Evolutionary conservation across 2,797 vertebrate genomes (phyloP), one percentile per base, ranked within the genome.

Genomic region (Pagetopsis macropterus): DNA sequence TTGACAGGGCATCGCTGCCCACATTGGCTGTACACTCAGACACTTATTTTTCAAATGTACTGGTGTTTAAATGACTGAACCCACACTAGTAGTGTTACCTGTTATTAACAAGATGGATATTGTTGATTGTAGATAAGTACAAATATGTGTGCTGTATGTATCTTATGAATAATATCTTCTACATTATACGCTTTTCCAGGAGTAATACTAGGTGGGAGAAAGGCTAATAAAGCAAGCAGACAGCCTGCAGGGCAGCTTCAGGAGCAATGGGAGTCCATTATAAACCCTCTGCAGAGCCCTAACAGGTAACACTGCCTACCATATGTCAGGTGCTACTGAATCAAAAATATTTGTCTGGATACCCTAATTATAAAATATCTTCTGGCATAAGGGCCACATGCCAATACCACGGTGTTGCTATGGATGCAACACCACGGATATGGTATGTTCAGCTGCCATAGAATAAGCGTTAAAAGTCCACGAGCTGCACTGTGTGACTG

Each of bases 321-420:
- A 86, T 81, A 80, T 91, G 86, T 89, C 88, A 90, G 73, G 60
- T 79, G 77, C 86, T 87, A 69, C 81, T 87, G 85, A 88, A 90
- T 89, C 72, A 85, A 82, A 83, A 83, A 69, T 84, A 81, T 86
- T 88, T 89, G 79, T 90, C 88, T 87, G 79, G 77, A 79, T 75
- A 70, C 78, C 74, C 91, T 90, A 94, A 94, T 95, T 94, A 93
- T 88, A 86, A 92, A 79, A 84, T 84, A 85, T 89, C 84, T 89
- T 74, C 86, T 82, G 70, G 83, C 84, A 74, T 91, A 76, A 88
- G 75, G 71, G 71, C 84, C 73, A 77, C 90, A 88, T 91, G 72
- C 85, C 86, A 89, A 91, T 83, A 84, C 84, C 79, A 82, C 76
- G 81, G 88, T 83, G 82, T 87, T 89, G 74, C 87, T 81, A 77